Evolutionary conservation across 2,888 invertebrate species (phyloP).

Genomic region (Leptinotarsa rubiginosa): DNA sequence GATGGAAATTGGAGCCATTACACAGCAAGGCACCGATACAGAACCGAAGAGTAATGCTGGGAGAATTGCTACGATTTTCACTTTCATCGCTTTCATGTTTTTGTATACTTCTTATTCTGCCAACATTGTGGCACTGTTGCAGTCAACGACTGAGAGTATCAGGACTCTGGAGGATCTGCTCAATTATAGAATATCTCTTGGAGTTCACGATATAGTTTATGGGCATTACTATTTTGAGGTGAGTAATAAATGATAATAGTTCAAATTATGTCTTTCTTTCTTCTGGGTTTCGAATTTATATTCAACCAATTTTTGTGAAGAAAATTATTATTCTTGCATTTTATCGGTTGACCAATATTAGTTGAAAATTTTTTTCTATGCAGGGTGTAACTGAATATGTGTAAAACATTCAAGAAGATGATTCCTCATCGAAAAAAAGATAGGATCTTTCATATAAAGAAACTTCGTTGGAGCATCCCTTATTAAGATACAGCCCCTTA

Average conservation of each 20-base stretch:
- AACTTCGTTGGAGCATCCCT: too few species aligned
- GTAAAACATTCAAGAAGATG: too few species aligned
- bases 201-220: conserved; percentile 72
- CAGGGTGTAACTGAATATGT: too few species aligned
- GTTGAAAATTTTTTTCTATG: too few species aligned
- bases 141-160: conserved; percentile 73
- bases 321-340: too few species aligned
- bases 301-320: too few species aligned
- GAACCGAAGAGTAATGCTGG: conserved; percentile 67
- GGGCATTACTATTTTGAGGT: conserved; percentile 75
- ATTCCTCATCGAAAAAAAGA: too few species aligned
- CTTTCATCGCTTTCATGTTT: conserved; percentile 67
- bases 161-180: conserved; percentile 70
- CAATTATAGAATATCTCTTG: conserved; percentile 72
- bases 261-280: too few species aligned
- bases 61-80: conserved; percentile 60
- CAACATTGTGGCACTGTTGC: conserved; percentile 76
- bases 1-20: conserved; percentile 67
- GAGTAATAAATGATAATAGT: conserved; percentile 46
- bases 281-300: too few species aligned
- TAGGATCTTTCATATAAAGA: too few species aligned
- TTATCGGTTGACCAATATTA: too few species aligned
- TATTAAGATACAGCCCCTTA: too few species aligned
- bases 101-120: conserved; percentile 77
- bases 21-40: conserved; percentile 66